These are phyloP conservation scores for Cyprinodon diabolis DNA, from an alignment of 2,797 vertebrate genomes.

Conservation along the genomic window DNA sequence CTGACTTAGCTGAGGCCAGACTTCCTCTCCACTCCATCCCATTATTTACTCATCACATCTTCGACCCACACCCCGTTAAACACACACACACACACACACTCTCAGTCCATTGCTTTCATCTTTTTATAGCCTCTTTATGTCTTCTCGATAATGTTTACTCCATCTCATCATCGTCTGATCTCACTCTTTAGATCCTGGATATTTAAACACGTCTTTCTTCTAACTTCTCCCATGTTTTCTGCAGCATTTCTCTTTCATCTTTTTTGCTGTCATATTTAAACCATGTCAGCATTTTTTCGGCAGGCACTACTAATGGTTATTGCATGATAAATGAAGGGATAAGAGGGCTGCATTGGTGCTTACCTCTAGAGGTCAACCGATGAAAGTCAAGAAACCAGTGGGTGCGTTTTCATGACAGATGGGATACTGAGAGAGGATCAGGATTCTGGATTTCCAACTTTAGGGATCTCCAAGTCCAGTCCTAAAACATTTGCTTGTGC, in stretches of 20 bases:
- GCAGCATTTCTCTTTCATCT: not conserved
- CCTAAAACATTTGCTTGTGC: not conserved
- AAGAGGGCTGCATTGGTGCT: not conserved
- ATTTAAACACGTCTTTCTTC: conserved; percentile 3
- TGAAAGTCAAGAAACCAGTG: not conserved
- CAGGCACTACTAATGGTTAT: not conserved
- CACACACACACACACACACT: conserved; percentile 1
- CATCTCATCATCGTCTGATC: conserved; percentile 26
- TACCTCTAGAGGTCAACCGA: not conserved
- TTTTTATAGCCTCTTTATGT: conserved; percentile 47
- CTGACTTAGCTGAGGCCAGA: conserved; percentile 67
- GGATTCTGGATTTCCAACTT: not conserved
- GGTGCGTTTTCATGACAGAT: not conserved
- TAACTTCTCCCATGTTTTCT: not conserved
- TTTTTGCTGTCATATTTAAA: not conserved
- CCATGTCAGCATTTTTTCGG: not conserved
- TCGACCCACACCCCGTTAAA: conserved; percentile 46
- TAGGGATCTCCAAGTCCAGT: not conserved
- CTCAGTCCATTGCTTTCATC: conserved; percentile 41
- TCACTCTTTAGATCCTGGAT: conserved; percentile 1
- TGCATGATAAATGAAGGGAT: not conserved
- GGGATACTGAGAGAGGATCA: not conserved
- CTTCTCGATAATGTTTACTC: conserved; percentile 35
- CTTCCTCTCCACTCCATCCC: conserved; percentile 59
- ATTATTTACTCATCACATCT: conserved; percentile 59